phyloP scores from a whole-genome alignment of 1,140 invertebrate genomes.

The Heliconius himera region DNA sequence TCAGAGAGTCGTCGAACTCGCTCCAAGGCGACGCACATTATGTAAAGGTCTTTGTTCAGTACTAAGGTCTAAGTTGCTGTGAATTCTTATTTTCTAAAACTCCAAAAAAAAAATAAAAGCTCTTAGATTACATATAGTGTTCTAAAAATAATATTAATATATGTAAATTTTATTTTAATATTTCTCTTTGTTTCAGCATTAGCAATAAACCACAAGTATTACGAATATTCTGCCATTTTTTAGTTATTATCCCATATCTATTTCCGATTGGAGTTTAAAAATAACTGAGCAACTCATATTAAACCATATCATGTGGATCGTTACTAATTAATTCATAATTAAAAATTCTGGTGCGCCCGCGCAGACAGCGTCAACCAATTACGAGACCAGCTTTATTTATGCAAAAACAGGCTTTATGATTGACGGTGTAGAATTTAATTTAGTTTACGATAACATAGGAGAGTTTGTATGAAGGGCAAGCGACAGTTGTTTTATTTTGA shows the following conservation, averaged over 20 bases:
- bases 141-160: no score
- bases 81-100: background rate
- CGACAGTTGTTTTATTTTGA: conserved; percentile 81
- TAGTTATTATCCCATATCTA: background rate
- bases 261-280: conserved; percentile 33
- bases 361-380: conserved; percentile 75
- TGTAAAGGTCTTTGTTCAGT: conserved; percentile 41
- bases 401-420: conserved; percentile 59
- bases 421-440: conserved; percentile 50
- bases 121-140: no score
- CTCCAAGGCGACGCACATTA: conserved; percentile 33
- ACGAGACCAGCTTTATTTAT: conserved; percentile 48
- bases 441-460: conserved; percentile 48
- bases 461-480: conserved; percentile 76
- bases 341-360: conserved; percentile 79
- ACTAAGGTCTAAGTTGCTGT: conserved; percentile 20
- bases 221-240: background rate
- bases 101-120: background rate
- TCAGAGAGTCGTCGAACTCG: conserved; percentile 38
- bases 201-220: no score
- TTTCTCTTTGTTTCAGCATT: no score
- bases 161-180: no score
- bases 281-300: conserved; percentile 59
- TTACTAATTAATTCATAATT: conserved; percentile 81
- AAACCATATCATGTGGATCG: conserved; percentile 73